Conservation (phyloP, 1,140 invertebrate genomes). For the Teleopsis dalmanni region DNA sequence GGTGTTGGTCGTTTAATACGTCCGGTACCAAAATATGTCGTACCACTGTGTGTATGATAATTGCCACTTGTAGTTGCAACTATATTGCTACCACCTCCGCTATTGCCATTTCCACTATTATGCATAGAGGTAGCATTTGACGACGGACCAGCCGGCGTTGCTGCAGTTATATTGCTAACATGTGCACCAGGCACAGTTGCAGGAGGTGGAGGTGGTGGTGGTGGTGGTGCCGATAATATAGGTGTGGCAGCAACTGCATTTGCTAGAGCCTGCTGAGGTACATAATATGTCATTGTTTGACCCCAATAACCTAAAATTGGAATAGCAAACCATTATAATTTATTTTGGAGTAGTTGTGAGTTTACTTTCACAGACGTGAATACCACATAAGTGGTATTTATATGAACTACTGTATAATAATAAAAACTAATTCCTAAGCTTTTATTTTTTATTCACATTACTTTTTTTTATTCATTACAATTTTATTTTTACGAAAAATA, state of each 20-base stretch:
- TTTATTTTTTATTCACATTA: not conserved
- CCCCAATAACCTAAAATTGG: slow-evolving; percentile 16
- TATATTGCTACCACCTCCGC: slow-evolving; percentile 9
- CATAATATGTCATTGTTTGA: slow-evolving; percentile 41
- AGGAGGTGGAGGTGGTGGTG: slow-evolving; percentile 6
- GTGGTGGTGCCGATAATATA: slow-evolving; percentile 14
- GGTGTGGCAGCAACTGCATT: slow-evolving; percentile 18
- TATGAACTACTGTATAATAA: not conserved
- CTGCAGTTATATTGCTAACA: slow-evolving; percentile 13
- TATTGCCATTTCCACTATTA: slow-evolving; percentile 16
- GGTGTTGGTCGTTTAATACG: slow-evolving; percentile 30
- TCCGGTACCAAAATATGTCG: slow-evolving; percentile 16
- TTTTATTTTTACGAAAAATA: not conserved
- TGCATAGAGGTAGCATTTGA: slow-evolving; percentile 15
- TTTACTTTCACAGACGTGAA: not conserved
- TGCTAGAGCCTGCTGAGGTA: slow-evolving; percentile 20
- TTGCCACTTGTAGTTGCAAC: slow-evolving; percentile 10
- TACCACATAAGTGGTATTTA: not conserved
- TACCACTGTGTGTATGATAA: slow-evolving; percentile 13
- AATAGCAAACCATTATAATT: not conserved
- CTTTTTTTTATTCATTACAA: not conserved
- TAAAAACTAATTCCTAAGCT: not conserved
- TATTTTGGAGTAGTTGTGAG: not conserved
- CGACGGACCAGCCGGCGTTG: slow-evolving; percentile 30
- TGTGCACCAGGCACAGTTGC: slow-evolving; percentile 8